Base-by-base conservation (phyloP, 1,140 invertebrate species). In the Drosophila willistoni region DNA sequence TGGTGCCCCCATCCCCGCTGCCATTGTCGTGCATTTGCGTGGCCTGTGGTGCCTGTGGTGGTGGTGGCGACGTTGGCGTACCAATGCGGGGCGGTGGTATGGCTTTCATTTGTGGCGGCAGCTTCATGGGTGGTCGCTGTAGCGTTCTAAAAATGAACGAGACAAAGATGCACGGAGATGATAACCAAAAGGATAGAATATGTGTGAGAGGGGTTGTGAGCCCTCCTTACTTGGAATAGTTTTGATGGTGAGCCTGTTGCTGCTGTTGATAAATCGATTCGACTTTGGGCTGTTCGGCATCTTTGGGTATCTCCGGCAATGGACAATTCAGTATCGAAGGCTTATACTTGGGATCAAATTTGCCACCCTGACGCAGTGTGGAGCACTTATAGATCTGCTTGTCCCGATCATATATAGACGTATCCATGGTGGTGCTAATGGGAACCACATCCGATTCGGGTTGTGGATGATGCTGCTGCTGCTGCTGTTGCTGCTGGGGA, bases 341-440 rank as follows among this genome's bases (percentile, higher is more conserved):
- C 75, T 92, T 92, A 73, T 90, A 87, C 61, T 92, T 92, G 39
- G 89, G 81, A 81, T 92, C 90, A 44, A 91, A 92, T 68, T 92
- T 92, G 44, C 90, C 91, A 68, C 91, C 91, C 65, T 92, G 91
- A 1, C 91, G 67, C 64, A 92, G 41, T 0, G 91, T 92, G 55
- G 91, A 92, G 70, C 91, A 92, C 61, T 92, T 92, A 59, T 92
- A 92, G 55, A 92, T 91, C 60, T 91, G 90, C 77, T 92, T 92
- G 13, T 92, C 91, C n/a, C 91, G 90, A 62, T 92, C 91, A 13
- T 91, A 92, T 39, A 92, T 92, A 17, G 79, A 68, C 62, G 71
- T 76, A 64, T 92, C 91, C 57, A 90, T 87, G 34, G 79, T 72
- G 64, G 79, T 91, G 76, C 68, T 90, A 60, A 73, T 89, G 57